Evolutionary conservation across 2,888 invertebrate species (phyloP).

Genomic region (Polyploca ridens): DNA sequence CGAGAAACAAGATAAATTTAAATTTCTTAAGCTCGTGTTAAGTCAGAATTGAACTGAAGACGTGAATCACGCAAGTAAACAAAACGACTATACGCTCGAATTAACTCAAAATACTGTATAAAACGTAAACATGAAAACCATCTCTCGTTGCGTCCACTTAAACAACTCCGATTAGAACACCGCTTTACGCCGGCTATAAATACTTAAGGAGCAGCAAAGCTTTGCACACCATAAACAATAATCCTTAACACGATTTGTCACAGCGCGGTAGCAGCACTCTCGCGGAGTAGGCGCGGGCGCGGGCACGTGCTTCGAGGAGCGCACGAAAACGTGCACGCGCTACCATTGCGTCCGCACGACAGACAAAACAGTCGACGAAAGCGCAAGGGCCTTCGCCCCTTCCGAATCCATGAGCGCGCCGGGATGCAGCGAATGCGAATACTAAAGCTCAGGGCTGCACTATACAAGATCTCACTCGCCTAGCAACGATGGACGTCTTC

Average conservation of each 20-base stretch:
- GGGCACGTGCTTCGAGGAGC: conserved; percentile 57
- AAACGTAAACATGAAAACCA: conserved; percentile 69
- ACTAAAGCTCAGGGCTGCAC: conserved; percentile 54
- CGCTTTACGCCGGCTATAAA: conserved; percentile 52
- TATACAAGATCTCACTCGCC: conserved; percentile 20
- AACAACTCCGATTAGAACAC: conserved; percentile 59
- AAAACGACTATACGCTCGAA: conserved; percentile 64
- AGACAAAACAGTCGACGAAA: conserved; percentile 71
- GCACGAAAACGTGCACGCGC: conserved; percentile 72
- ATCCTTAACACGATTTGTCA: conserved; percentile 69
- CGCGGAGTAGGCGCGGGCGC: conserved; percentile 32
- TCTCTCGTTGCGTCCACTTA: conserved; percentile 63
- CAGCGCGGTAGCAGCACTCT: conserved; percentile 47
- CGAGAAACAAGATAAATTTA: conserved; percentile 40
- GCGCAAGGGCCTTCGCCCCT: conserved; percentile 79
- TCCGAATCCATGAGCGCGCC: conserved; percentile 78
- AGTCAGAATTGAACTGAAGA: conserved; percentile 44
- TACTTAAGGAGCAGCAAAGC: conserved; percentile 47
- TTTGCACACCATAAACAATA: conserved; percentile 73
- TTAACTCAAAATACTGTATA: conserved; percentile 65
- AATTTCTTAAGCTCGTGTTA: conserved; percentile 54
- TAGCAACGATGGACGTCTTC: conserved; percentile 23
- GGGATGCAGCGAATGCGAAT: conserved; percentile 80
- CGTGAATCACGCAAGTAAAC: conserved; percentile 75
- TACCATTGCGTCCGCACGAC: conserved; percentile 75